These are phyloP conservation scores for Uropsilus gracilis DNA, from an alignment of 2,113 vertebrate genomes.

Conservation along the genomic window DNA sequence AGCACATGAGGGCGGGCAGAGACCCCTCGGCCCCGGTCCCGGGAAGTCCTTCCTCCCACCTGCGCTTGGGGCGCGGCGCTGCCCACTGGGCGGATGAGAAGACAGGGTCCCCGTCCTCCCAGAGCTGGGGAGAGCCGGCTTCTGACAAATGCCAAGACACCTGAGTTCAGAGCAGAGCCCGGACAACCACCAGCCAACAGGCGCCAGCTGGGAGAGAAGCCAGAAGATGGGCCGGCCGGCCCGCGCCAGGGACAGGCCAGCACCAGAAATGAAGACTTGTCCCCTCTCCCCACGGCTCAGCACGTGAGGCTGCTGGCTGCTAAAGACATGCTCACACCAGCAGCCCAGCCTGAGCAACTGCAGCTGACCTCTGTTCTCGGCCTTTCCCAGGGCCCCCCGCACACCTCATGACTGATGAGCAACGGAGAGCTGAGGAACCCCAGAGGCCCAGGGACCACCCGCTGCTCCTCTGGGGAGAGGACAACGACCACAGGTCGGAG, in stretches of 20 bases:
- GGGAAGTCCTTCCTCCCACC: not conserved
- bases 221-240: not conserved
- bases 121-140: not conserved
- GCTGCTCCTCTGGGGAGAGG: not conserved
- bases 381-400: not conserved
- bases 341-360: slow-evolving; percentile 16
- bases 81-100: not conserved
- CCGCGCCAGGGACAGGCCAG: not conserved
- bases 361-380: not conserved
- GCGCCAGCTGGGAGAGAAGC: not conserved
- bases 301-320: not conserved
- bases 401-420: not conserved
- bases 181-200: not conserved
- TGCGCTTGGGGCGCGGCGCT: fast-evolving
- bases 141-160: too few relatives aligned
- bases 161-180: too few relatives aligned
- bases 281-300: not conserved
- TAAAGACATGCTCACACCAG: slow-evolving; percentile 44
- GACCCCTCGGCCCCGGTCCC: not conserved
- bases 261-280: not conserved
- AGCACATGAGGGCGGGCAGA: not conserved
- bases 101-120: not conserved
- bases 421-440: not conserved
- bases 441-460: not conserved
- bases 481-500: not conserved